Conservation (phyloP, 2,888 invertebrate genomes). For the Gastracanthus pulcherrimus region DNA sequence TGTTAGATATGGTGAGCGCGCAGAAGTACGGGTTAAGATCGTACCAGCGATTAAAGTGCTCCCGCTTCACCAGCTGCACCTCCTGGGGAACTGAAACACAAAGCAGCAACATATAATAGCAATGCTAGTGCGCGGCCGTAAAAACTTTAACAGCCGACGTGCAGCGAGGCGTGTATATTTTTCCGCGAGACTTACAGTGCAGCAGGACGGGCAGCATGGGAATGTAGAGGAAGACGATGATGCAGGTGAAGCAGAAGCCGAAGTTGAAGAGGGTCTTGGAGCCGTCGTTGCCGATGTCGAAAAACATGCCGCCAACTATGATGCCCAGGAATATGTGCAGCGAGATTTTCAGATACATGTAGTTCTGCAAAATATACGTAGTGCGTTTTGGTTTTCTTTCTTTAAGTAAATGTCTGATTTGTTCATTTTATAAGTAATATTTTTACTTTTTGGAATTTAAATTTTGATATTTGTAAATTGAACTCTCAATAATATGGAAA, state of each 20-base stretch:
- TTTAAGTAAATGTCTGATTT: too few relatives aligned
- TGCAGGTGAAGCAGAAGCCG: slow-evolving; percentile 89
- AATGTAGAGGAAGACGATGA: slow-evolving; percentile 88
- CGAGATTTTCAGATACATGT: slow-evolving; percentile 84
- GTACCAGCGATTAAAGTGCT: slow-evolving; percentile 93
- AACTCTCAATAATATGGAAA: too few relatives aligned
- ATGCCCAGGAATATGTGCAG: slow-evolving; percentile 85
- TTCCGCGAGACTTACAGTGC: slow-evolving; percentile 82
- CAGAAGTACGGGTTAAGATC: slow-evolving; percentile 88
- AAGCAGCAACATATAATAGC: background rate
- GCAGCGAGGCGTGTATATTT: background rate
- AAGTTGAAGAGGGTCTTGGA: slow-evolving; percentile 91
- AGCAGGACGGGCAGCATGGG: slow-evolving; percentile 90
- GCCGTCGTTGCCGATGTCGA: slow-evolving; percentile 87
- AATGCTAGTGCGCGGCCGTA: background rate
- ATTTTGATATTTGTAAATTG: background rate
- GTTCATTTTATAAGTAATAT: too few relatives aligned
- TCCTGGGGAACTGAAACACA: slow-evolving; percentile 86
- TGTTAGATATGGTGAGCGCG: slow-evolving; percentile 85
- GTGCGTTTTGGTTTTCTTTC: too few relatives aligned
- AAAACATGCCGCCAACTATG: slow-evolving; percentile 85
- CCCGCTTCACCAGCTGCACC: slow-evolving; percentile 87
- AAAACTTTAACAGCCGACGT: background rate
- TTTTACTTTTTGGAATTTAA: background rate
- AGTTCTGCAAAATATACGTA: too few relatives aligned